phyloP scores from a whole-genome alignment of 1,140 invertebrate genomes.

The Saxidomus purpurata region DNA sequence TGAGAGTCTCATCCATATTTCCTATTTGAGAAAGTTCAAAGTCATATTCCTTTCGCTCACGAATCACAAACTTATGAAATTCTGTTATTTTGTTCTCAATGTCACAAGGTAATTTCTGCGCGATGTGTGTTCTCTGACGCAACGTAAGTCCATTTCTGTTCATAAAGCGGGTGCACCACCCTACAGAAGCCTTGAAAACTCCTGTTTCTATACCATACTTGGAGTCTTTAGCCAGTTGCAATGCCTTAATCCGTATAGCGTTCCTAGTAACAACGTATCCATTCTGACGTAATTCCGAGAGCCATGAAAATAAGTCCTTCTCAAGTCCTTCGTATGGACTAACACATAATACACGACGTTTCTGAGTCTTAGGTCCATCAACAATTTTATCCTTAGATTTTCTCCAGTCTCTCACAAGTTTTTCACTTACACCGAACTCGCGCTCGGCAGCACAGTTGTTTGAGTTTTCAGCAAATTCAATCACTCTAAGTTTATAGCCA shows the following conservation, averaged over 20 bases:
- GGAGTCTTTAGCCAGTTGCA: background rate
- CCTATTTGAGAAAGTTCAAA: conserved; percentile 23
- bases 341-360: too few relatives aligned
- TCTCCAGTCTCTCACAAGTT: conserved; percentile 11
- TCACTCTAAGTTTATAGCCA: conserved; percentile 23
- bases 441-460: background rate
- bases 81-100: background rate
- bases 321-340: background rate
- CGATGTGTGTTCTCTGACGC: conserved; percentile 7
- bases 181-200: background rate
- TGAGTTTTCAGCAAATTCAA: background rate
- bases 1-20: conserved; percentile 24
- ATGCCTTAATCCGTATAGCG: background rate
- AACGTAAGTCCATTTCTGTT: conserved; percentile 1
- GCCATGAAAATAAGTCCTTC: background rate
- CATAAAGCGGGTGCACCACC: conserved; percentile 2
- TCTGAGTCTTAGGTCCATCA: background rate
- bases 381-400: background rate
- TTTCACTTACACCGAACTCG: conserved; percentile 28
- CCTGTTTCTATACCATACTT: background rate
- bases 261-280: too few relatives aligned
- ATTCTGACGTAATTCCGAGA: background rate
- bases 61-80: background rate
- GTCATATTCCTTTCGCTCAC: too few relatives aligned
- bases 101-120: background rate